Evolutionary conservation across 2,113 vertebrate genomes (phyloP).

Genomic region (Tachycineta bicolor): DNA sequence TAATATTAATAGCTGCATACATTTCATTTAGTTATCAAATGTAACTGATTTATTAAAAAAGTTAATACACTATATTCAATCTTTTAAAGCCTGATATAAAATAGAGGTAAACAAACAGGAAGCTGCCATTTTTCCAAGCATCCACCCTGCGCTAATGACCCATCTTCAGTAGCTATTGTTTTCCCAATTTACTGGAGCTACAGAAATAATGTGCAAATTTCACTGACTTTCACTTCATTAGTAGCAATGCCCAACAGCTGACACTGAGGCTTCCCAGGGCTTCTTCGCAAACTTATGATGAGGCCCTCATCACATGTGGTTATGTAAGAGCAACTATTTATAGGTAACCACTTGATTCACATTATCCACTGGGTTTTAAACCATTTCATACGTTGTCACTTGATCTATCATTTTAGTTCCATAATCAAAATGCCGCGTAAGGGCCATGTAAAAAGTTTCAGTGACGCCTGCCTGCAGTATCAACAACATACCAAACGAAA

Average conservation of each 20-base stretch:
- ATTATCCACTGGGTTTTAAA: constrained; percentile 21
- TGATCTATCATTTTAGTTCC: background rate
- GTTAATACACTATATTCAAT: background rate
- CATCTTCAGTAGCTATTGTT: background rate
- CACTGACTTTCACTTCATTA: background rate
- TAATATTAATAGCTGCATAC: background rate
- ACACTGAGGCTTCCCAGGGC: background rate
- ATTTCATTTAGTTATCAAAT: background rate
- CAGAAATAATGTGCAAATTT: background rate
- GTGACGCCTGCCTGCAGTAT: background rate
- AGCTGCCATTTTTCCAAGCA: background rate
- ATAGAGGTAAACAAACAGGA: background rate
- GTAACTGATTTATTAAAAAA: background rate
- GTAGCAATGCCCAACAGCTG: background rate
- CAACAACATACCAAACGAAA: background rate
- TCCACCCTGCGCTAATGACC: background rate
- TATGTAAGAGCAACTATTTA: constrained; percentile 33
- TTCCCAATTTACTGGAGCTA: background rate
- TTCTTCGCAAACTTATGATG: background rate
- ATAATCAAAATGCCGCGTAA: background rate
- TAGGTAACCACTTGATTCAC: constrained; percentile 35
- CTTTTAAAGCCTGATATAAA: background rate
- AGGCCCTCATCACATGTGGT: background rate
- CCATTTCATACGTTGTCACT: background rate
- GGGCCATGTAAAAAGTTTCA: background rate